Percentiles rank a stretch among this genome's conserved stretches.
Evolutionary conservation across 2,113 vertebrate species (phyloP).

Genomic region (Arvicanthis niloticus): DNA sequence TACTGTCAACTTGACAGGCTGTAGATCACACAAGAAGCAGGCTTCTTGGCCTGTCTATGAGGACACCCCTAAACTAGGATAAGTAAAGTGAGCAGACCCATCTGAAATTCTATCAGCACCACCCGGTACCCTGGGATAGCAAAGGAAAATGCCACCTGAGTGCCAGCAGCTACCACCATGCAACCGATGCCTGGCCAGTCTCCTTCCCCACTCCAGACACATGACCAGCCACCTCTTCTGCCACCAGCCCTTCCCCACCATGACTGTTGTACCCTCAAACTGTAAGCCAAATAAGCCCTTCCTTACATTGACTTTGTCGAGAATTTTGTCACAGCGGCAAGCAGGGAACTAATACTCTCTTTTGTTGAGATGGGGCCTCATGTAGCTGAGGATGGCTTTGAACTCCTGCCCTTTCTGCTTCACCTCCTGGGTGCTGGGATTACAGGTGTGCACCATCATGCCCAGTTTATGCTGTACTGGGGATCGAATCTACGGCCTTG

Average conservation of each 20-base stretch:
- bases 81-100: neutral
- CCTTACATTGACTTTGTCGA: neutral
- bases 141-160: neutral
- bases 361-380: neutral
- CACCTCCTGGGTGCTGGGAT: neutral
- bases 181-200: neutral
- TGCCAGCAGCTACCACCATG: neutral
- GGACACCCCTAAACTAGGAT: neutral
- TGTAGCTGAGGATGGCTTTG: neutral
- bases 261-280: neutral
- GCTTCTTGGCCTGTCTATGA: neutral
- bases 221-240: neutral
- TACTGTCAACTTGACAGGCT: no score
- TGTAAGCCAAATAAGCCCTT: neutral
- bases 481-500: neutral
- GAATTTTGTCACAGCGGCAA: neutral
- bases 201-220: neutral
- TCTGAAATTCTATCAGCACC: neutral
- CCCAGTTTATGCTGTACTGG: neutral
- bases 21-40: neutral
- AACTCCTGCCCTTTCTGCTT: neutral
- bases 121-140: neutral
- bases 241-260: neutral
- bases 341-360: neutral
- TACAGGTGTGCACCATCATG: neutral